Base-by-base conservation (phyloP, 2,888 invertebrate genomes). In the Netelia inedita region DNA sequence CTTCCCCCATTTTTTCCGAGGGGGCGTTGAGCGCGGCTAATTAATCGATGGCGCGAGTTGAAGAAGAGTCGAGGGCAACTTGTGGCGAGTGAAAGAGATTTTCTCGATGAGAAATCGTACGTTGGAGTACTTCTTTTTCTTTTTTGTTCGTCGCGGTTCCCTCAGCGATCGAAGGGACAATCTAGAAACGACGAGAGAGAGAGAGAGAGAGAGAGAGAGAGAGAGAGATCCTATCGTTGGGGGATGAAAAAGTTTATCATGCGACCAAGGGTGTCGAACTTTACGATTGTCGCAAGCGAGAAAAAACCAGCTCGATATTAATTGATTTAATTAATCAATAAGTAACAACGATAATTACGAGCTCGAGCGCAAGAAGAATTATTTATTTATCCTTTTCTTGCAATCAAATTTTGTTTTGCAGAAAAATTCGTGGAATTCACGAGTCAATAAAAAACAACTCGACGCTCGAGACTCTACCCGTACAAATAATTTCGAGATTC, bases 1-100 rank as follows among this genome's bases (percentile, higher is more conserved):
- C 35, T 69, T 69, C 21, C 78, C 59, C 73, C 8, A 6, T 35
- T 35, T 8, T 8, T 35, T 35, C 6, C 35, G 6, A 6, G 63
- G 74, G 76, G 81, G 78, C 74, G 78, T 65, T 74, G 74, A 81
- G 78, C 81, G 78, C 81, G 65, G 78, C 46, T 78, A 85, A 85
- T 85, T 85, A 85, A 85, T 85, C 84, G 84, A 85, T 85, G 78
- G 78, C 53, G 23, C 14, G 23, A 43, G 71, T 53, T 50, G 68
- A 73, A 46, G 21, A 79, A 73, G 73, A 83, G 68, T 69, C 41
- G 72, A 78, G 59, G 35, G 59, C 63, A 73, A 73, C 68, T 81
- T 81, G 83, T 41, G 73, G 73, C 57, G 23, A 66, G 46, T 61
- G 74, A 46, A 61, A 50, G 46, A 21, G 43, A 35, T 83, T 72